Percentiles rank a stretch among this genome's conserved stretches.
phyloP scores from a whole-genome alignment of 2,797 vertebrate species.

The Epinephelus coioides region DNA sequence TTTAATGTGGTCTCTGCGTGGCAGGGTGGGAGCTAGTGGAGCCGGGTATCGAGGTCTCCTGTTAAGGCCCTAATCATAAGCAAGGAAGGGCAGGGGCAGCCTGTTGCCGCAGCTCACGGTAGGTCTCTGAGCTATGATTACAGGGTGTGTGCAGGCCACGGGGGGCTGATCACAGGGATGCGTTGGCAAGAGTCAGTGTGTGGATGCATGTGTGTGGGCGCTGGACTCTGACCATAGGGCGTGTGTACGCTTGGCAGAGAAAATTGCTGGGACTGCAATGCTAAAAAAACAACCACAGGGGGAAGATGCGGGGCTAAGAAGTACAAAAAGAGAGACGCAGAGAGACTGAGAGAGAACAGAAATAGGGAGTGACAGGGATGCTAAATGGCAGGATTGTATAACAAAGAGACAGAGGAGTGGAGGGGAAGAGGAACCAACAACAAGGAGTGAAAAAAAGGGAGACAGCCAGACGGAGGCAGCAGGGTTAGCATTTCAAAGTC shows the following conservation, averaged over 20 bases:
- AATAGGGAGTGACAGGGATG: constrained; percentile 52
- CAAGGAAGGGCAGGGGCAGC: constrained; percentile 49
- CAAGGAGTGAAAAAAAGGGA: constrained; percentile 13
- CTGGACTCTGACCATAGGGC: constrained; percentile 42
- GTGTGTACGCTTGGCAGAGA: constrained; percentile 42
- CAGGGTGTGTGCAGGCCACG: constrained; percentile 52
- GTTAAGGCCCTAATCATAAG: constrained; percentile 58
- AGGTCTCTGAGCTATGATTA: constrained; percentile 65
- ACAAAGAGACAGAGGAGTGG: constrained; percentile 37
- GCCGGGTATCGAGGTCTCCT: not conserved
- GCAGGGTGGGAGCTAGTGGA: constrained; percentile 18
- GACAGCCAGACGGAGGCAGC: constrained; percentile 44
- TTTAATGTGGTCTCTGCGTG: constrained; percentile 66
- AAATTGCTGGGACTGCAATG: constrained; percentile 55
- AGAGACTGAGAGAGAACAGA: constrained; percentile 22
- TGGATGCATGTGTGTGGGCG: constrained; percentile 3
- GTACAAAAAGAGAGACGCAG: constrained; percentile 23
- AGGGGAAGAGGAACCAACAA: constrained; percentile 8
- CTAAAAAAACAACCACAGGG: constrained; percentile 52
- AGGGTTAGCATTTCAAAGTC: constrained; percentile 38
- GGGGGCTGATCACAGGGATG: constrained; percentile 65
- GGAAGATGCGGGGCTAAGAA: constrained; percentile 44
- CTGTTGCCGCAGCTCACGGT: constrained; percentile 52
- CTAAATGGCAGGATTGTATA: constrained; percentile 49
- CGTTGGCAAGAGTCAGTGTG: constrained; percentile 24